phyloP scores from a whole-genome alignment of 2,888 invertebrate species.

The Dyspetes luteomarginatus region DNA sequence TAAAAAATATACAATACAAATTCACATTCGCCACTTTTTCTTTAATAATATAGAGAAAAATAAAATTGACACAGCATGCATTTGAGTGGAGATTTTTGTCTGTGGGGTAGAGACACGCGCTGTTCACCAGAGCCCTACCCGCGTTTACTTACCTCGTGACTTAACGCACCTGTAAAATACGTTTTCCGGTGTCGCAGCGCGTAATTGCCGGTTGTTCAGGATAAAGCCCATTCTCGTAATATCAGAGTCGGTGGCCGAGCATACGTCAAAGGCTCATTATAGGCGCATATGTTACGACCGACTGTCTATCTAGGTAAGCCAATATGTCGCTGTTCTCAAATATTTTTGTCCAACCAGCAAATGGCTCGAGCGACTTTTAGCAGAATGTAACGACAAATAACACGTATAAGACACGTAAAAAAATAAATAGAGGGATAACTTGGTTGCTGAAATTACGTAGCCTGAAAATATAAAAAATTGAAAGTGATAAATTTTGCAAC shows the following conservation, averaged over 20 bases:
- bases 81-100: conserved; percentile 22
- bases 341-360: too few relatives aligned
- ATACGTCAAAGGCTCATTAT: conserved; percentile 64
- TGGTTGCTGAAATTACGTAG: too few relatives aligned
- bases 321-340: neutral
- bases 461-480: too few relatives aligned
- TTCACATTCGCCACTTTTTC: neutral
- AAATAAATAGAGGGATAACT: too few relatives aligned
- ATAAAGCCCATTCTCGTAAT: conserved; percentile 65
- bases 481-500: too few relatives aligned
- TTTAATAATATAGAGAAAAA: too few relatives aligned
- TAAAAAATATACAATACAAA: neutral
- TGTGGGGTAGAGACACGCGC: conserved; percentile 41
- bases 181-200: conserved; percentile 73
- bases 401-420: too few relatives aligned
- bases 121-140: conserved; percentile 27
- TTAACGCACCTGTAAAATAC: conserved; percentile 77
- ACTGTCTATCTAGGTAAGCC: conserved; percentile 7
- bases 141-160: conserved; percentile 64
- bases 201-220: conserved; percentile 72
- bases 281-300: conserved; percentile 59
- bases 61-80: conserved; percentile 2
- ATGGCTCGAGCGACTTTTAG: too few relatives aligned
- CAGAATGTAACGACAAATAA: too few relatives aligned
- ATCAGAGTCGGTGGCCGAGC: conserved; percentile 62